Evolutionary conservation across 2,113 vertebrate species (phyloP), one percentile per base, ranked within the genome.

Genomic region (Columba janthina): DNA sequence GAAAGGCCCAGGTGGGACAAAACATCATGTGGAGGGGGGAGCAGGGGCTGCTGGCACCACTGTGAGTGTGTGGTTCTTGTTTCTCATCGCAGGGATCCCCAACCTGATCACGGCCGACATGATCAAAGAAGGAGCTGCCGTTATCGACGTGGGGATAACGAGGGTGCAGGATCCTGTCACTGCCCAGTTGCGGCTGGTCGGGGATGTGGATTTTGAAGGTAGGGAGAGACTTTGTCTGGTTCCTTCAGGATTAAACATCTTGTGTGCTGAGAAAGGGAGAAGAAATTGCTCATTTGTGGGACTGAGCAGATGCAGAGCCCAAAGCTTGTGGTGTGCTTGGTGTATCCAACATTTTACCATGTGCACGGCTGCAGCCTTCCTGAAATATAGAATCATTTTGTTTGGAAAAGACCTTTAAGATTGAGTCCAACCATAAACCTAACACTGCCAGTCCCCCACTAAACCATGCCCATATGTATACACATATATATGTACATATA

Each of bases 161-260:
- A 93, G 99, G 67, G 97, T 99, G 67, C 98, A 98, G 60, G 99
- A 99, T 54, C 99, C 99, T 0, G 3, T 98, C 70, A 99, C 99
- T 1, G 99, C 98, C 50, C 99, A 99, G 80, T 71, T 97, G 25
- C 98, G 98, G 62, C 98, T 99, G 72, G 99, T 99, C 5, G 99
- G 99, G 71, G 99, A 99, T 31, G 99, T 99, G 91, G 99, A 99
- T 94, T 99, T 99, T 95, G 99, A 99, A 98, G 99, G 99, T 99
- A 86, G 6, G 48, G 50, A 32, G 12, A 28, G 14, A 29, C 26
- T 60, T 44, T 16, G 0, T 10, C 8, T 4, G 54, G 5, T 21
- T 31, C 40, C 31, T 3, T 3, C 25, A 66, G 42, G 13, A 0
- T 21, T 34, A 3, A 72, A 31, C 7, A 4, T 8, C 15, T 7